Base-by-base conservation (phyloP, 2,888 invertebrate species). In the Tipula helvola region DNA sequence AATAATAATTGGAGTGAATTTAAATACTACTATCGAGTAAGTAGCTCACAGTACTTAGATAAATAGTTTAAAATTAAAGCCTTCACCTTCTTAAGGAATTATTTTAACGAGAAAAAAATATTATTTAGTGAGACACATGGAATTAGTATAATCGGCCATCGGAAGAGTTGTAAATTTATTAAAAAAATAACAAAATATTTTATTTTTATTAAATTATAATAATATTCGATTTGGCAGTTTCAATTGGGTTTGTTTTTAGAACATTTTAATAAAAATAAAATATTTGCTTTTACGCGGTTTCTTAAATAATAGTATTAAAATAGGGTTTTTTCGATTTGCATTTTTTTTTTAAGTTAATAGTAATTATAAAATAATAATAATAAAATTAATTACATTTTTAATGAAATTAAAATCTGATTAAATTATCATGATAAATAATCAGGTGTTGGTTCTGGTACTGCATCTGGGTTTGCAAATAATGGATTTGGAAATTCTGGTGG, bases 401-500 rank as follows among this genome's bases (percentile, higher is more conserved):
- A 36, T 87, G 86, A 86, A 71, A 85, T 87, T 87, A 86, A 84
- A 87, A 87, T 87, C 57, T 39, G 28, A 86, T 87, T 87, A 87
- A 88, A 88, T 87, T 87, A 88, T 90, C 91, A 93, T 90, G 93
- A 93, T 91, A 93, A 94, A 93, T 96, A 96, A 92, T 96, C 96
- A 88, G 96, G 96, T 89, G 95, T 95, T 89, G 96, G 96, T 92
- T 96, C 96, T 88, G 96, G 95, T 90, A 96, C 94, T 87, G 95
- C 95, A 91, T 96, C 96, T 87, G 95, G 95, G 88, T 95, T 96
- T 88, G 96, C 95, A 93, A 97, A 97, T 90, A 98, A 93, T 89
- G 98, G 97, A 92, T 98, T 98, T 87, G 98, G 98, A 93, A 98
- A 97, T 92, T 98, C 97, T 88, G 97, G 96, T 89, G 98, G 98